Evolutionary conservation across 2,113 vertebrate species (phyloP).

Genomic region (Pagrus major): DNA sequence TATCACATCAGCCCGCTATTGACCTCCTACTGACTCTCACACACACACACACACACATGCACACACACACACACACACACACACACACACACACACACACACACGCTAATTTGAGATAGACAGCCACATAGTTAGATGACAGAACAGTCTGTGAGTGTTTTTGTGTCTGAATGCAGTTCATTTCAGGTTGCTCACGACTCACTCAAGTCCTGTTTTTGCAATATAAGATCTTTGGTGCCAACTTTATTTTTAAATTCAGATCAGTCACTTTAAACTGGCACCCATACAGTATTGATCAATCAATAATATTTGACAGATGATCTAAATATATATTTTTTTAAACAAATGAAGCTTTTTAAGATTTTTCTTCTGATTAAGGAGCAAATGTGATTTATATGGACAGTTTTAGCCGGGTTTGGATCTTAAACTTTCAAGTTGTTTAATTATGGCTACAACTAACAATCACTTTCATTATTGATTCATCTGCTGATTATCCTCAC

Average conservation of each 20-base stretch:
- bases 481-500: too few species aligned
- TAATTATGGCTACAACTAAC: too few species aligned
- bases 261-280: not conserved
- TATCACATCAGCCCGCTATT: constrained; percentile 52
- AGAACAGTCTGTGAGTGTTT: not conserved
- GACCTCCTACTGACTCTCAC: constrained; percentile 44
- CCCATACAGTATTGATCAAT: not conserved
- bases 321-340: not conserved
- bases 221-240: not conserved
- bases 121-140: not conserved
- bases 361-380: constrained; percentile 12
- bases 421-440: not conserved
- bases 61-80: not conserved
- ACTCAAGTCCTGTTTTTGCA: not conserved
- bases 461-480: too few species aligned
- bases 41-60: constrained; percentile 22
- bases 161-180: not conserved
- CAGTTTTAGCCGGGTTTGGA: not conserved
- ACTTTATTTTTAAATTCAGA: not conserved
- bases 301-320: not conserved
- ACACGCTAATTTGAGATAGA: not conserved
- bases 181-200: not conserved
- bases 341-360: constrained; percentile 10
- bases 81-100: constrained; percentile 6
- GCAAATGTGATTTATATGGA: not conserved